phyloP scores from a whole-genome alignment of 2,797 vertebrate species.

The Sandelia bainsii region DNA sequence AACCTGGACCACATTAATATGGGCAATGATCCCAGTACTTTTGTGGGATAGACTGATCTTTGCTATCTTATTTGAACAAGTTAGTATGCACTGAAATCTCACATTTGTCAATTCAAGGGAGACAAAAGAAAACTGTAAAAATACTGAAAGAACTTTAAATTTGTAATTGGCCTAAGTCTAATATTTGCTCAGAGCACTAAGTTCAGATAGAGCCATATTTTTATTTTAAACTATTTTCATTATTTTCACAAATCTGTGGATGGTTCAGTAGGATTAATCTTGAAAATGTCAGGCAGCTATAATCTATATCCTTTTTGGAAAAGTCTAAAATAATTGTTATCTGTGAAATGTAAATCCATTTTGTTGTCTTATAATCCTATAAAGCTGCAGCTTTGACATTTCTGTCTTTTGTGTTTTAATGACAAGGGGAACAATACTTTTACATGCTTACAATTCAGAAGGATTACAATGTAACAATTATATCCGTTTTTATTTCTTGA shows the following conservation, averaged over 20 bases:
- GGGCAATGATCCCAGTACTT: constrained; percentile 23
- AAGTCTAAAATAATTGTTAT: constrained; percentile 23
- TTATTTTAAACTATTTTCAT: constrained; percentile 19
- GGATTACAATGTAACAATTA: constrained; percentile 11
- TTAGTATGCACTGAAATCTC: constrained; percentile 35
- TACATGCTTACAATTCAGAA: neutral
- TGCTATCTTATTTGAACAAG: constrained; percentile 36
- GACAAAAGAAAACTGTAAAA: constrained; percentile 31
- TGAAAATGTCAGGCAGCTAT: constrained; percentile 27
- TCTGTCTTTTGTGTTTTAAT: constrained; percentile 3
- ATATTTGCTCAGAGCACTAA: constrained; percentile 24
- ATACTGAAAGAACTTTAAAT: constrained; percentile 24
- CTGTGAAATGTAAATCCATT: constrained; percentile 24
- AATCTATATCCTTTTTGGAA: constrained; percentile 8
- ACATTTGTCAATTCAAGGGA: constrained; percentile 12
- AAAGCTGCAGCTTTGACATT: neutral
- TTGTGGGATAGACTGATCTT: constrained; percentile 34
- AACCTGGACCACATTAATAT: constrained; percentile 28
- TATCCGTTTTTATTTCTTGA: neutral
- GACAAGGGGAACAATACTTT: neutral
- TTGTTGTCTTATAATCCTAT: constrained; percentile 27
- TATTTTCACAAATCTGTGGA: constrained; percentile 28
- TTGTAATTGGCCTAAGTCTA: constrained; percentile 35
- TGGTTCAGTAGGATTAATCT: constrained; percentile 24
- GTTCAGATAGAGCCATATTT: constrained; percentile 17